Evolutionary conservation across 1,140 invertebrate species (phyloP).

Genomic region (Caligus rogercresseyi): DNA sequence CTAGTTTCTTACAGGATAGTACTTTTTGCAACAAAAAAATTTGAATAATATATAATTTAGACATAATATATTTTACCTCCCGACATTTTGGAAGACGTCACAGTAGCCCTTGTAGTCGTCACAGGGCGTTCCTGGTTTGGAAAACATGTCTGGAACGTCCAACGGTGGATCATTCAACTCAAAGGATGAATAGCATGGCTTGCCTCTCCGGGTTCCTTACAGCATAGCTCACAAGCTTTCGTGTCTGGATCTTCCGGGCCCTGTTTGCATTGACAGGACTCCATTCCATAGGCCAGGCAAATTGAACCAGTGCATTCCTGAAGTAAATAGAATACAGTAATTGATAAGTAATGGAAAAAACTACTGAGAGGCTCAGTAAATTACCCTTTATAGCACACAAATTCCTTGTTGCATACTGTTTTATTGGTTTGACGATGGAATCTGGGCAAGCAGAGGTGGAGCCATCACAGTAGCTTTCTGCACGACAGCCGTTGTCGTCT

Average conservation of each 20-base stretch:
- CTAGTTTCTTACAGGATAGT: no score
- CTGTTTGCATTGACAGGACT: conserved; percentile 70
- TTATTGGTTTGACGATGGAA: conserved; percentile 78
- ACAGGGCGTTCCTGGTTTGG: conserved; percentile 86
- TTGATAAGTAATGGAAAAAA: conserved; percentile 6
- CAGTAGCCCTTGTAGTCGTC: conserved; percentile 98
- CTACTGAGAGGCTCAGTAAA: conserved; percentile 28
- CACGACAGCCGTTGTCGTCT: conserved; percentile 80
- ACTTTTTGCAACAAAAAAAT: no score
- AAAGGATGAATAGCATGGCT: conserved; percentile 47
- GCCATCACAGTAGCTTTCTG: conserved; percentile 74
- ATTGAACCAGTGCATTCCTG: conserved; percentile 81
- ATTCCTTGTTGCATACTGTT: conserved; percentile 78
- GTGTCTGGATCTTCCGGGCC: conserved; percentile 51
- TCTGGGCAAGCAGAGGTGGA: conserved; percentile 61
- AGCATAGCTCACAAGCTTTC: conserved; percentile 74
- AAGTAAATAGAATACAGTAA: conserved; percentile 23
- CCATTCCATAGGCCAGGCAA: conserved; percentile 74
- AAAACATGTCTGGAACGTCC: conserved; percentile 76
- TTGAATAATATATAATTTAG: no score
- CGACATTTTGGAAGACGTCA: conserved; percentile 94
- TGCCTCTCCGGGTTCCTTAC: conserved; percentile 44
- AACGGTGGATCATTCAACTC: conserved; percentile 70
- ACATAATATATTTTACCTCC: no score
- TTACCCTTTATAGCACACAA: conserved; percentile 86